Percentiles rank a stretch among this genome's conserved stretches.
phyloP scores from a whole-genome alignment of 2,113 vertebrate species.

The Podarcis cretensis region DNA sequence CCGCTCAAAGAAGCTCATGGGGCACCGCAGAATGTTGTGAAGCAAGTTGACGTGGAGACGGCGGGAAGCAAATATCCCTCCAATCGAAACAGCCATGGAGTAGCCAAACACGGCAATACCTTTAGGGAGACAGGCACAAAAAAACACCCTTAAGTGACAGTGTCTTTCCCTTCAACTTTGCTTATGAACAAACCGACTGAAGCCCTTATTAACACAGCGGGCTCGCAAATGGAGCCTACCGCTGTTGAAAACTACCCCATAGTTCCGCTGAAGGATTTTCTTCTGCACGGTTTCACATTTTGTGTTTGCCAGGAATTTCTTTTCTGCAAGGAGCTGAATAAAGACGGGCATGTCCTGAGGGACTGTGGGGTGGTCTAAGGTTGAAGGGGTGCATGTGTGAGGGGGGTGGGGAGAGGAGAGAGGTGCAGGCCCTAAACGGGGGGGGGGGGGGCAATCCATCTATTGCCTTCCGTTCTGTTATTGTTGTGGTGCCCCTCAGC shows the following conservation, averaged over 20 bases:
- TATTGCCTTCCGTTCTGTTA: no score
- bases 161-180: neutral
- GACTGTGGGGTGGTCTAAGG: neutral
- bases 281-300: neutral
- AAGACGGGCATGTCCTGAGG: neutral
- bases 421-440: no score
- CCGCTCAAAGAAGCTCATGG: slow-evolving; percentile 94
- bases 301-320: neutral
- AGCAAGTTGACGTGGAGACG: slow-evolving; percentile 89
- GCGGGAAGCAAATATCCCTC: slow-evolving; percentile 90
- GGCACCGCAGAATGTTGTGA: slow-evolving; percentile 87
- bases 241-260: neutral
- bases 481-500: no score
- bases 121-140: slow-evolving; percentile 42
- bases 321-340: neutral
- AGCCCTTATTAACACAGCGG: neutral
- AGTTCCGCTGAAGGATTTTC: neutral
- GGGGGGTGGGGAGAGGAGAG: no score
- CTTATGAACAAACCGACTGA: neutral
- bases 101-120: slow-evolving; percentile 89
- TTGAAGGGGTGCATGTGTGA: neutral
- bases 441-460: no score
- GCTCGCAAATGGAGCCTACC: neutral
- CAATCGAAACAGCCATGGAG: slow-evolving; percentile 89
- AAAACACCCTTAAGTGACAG: neutral